These are phyloP conservation scores for Trachelus stipa DNA, from an alignment of 2,888 invertebrate species.

Conservation along the genomic window DNA sequence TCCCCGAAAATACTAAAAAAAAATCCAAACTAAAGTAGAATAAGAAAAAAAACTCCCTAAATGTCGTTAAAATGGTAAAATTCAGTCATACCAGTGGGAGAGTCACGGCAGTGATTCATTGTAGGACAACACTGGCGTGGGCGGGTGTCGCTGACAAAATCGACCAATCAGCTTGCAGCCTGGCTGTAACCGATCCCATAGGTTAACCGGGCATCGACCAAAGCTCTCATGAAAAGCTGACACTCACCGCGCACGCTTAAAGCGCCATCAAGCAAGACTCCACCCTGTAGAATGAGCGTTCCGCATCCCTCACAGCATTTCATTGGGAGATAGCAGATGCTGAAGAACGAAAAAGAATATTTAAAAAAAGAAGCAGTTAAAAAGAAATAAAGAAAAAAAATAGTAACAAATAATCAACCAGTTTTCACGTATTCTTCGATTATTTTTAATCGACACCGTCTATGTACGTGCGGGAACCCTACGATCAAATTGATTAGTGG, in stretches of 20 bases:
- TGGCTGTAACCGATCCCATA: conserved; percentile 64
- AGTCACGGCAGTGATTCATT: conserved; percentile 26
- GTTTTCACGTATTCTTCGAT: background rate
- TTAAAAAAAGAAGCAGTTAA: background rate
- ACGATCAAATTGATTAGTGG: background rate
- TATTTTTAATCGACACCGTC: background rate
- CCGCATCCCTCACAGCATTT: background rate
- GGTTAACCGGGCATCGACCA: conserved; percentile 59
- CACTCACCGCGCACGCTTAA: conserved; percentile 54
- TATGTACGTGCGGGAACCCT: background rate
- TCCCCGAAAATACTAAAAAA: background rate
- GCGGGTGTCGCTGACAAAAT: conserved; percentile 66
- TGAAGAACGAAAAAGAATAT: background rate
- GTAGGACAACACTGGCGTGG: conserved; percentile 58
- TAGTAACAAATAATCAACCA: background rate
- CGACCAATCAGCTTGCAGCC: conserved; percentile 58
- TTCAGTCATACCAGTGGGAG: background rate
- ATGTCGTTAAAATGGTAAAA: background rate
- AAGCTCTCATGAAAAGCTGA: conserved; percentile 51
- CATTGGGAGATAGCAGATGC: background rate
- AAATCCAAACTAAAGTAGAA: background rate
- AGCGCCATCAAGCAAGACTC: conserved; percentile 37
- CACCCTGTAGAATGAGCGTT: conserved; percentile 33
- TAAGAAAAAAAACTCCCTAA: background rate
- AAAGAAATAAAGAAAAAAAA: background rate